Evolutionary conservation across 2,888 invertebrate genomes (phyloP).

Genomic region (Chloromyia formosa): DNA sequence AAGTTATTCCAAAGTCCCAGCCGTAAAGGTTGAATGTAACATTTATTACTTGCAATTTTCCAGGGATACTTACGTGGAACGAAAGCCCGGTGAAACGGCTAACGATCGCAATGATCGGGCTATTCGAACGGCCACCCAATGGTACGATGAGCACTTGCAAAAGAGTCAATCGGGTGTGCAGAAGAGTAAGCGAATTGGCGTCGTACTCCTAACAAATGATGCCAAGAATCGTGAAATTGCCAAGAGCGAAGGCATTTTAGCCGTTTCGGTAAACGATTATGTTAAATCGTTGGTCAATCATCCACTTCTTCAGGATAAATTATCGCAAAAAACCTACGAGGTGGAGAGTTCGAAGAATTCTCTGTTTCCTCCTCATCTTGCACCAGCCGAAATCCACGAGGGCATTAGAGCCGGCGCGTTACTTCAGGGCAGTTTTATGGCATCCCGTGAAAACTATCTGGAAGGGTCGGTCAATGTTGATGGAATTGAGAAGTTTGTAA

Average conservation of each 20-base stretch:
- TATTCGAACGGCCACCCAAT: conserved; percentile 80
- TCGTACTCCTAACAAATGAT: conserved; percentile 88
- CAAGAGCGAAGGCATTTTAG: conserved; percentile 72
- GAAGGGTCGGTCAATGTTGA: conserved; percentile 89
- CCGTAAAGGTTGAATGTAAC: too few relatives aligned
- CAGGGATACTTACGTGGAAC: conserved; percentile 88
- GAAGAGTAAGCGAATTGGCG: conserved; percentile 64
- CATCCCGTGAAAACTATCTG: conserved; percentile 92
- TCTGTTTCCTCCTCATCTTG: conserved; percentile 85
- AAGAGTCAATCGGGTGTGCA: conserved; percentile 55
- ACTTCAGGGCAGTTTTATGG: conserved; percentile 82
- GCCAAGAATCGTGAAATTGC: conserved; percentile 79
- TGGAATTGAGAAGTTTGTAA: conserved; percentile 80
- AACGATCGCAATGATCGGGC: conserved; percentile 95
- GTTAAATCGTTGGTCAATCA: conserved; percentile 75
- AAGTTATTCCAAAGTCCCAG: conserved; percentile 60
- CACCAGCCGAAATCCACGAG: conserved; percentile 77
- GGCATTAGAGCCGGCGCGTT: conserved; percentile 81
- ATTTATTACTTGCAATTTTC: conserved; percentile 43
- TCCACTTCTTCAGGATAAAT: conserved; percentile 80
- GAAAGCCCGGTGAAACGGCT: conserved; percentile 80
- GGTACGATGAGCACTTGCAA: conserved; percentile 82
- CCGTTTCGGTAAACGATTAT: conserved; percentile 76
- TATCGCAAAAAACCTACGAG: conserved; percentile 74
- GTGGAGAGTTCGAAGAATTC: conserved; percentile 70